These are phyloP conservation scores for Antedon mediterranea DNA, from an alignment of 53 echinoderm and acorn worm genomes.

Conservation along the genomic window DNA sequence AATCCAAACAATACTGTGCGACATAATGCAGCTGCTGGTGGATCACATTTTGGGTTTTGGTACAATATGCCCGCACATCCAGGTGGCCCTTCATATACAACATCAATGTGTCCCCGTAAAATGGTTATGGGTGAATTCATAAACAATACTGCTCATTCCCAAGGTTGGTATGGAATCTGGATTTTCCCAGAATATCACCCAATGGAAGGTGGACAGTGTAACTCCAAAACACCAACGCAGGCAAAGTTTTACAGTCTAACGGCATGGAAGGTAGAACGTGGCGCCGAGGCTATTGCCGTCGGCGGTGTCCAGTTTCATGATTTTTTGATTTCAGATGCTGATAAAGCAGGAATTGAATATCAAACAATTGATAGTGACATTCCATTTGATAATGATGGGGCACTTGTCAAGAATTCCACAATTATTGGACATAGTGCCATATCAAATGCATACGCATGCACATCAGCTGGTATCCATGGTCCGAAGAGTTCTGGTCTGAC, in stretches of 20 bases:
- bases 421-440: conserved; percentile 6
- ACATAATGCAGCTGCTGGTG: conserved; percentile 92
- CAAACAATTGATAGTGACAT: conserved; percentile 36
- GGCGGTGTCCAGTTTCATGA: conserved; percentile 77
- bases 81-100: conserved; percentile 62
- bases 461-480: conserved; percentile 35
- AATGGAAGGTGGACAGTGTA: conserved; percentile 22
- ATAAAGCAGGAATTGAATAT: conserved; percentile 54
- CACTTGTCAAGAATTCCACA: background rate
- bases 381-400: conserved; percentile 1
- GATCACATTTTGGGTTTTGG: conserved; percentile 93
- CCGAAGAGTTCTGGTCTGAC: conserved; percentile 52
- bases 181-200: conserved; percentile 74
- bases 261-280: conserved; percentile 73
- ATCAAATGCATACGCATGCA: conserved; percentile 19
- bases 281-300: conserved; percentile 50
- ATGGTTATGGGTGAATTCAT: conserved; percentile 59
- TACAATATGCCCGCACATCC: conserved; percentile 78
- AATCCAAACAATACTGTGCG: conserved; percentile 84
- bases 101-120: conserved; percentile 49
- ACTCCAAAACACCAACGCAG: conserved; percentile 25
- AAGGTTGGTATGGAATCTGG: conserved; percentile 90
- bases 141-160: conserved; percentile 77
- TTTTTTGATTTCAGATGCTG: conserved; percentile 56
- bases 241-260: conserved; percentile 57